Percentiles rank a stretch among this genome's conserved stretches.
Conservation (phyloP, 2,888 invertebrate genomes). For the Ennomos erosarius region DNA sequence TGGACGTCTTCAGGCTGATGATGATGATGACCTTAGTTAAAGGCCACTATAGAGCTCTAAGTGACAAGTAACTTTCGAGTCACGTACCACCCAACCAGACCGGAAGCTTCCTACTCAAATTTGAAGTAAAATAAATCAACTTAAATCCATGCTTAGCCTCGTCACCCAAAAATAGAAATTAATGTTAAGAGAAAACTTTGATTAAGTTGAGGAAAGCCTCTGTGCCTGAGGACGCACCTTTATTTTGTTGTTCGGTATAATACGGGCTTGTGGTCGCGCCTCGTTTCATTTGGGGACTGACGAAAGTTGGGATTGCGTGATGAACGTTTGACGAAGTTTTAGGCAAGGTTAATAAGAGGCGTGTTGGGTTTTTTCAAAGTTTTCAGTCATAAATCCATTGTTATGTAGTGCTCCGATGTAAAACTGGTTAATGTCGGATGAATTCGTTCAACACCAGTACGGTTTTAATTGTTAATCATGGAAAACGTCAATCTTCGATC, state of each 20-base stretch:
- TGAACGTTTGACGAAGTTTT: not conserved
- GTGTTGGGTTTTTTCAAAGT: no score
- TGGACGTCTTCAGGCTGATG: no score
- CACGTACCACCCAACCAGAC: conserved; percentile 12
- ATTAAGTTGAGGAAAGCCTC: conserved; percentile 51
- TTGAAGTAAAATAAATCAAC: conserved; percentile 37
- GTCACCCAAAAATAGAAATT: conserved; percentile 51
- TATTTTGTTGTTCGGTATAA: conserved; percentile 46
- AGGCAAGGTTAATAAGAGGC: no score
- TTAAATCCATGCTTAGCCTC: conserved; percentile 52
- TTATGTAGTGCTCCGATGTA: no score
- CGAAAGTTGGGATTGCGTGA: conserved; percentile 7
- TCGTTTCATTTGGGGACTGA: not conserved
- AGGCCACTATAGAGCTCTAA: not conserved
- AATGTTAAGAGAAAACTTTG: conserved; percentile 58
- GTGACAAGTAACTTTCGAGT: conserved; percentile 1
- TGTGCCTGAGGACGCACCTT: conserved; percentile 41
- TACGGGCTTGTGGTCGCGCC: conserved; percentile 2
- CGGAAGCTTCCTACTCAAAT: conserved; percentile 16
- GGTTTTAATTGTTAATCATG: no score
- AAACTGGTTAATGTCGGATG: no score
- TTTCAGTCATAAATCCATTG: no score
- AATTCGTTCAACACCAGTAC: no score
- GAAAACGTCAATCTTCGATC: no score
- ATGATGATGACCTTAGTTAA: no score